Percentiles rank a stretch among this genome's conserved stretches.
Conservation (phyloP, 2,888 invertebrate genomes). For the Trissolcus japonicus region DNA sequence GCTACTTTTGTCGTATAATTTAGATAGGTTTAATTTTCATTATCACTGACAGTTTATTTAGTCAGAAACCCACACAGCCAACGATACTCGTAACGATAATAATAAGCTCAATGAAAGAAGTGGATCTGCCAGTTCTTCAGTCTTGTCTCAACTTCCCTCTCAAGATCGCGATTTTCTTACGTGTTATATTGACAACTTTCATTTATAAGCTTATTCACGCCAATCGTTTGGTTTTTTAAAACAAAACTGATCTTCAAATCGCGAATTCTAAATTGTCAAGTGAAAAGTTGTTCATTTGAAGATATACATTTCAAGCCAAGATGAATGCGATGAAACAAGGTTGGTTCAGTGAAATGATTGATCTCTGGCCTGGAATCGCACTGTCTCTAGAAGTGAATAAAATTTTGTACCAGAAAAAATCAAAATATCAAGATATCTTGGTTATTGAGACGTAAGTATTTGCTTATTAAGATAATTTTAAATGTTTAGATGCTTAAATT, state of each 20-base stretch:
- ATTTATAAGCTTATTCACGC: not conserved
- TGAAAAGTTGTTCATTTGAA: not conserved
- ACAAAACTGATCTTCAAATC: too few species aligned
- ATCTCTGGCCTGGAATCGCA: slow-evolving; percentile 93
- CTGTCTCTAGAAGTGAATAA: slow-evolving; percentile 90
- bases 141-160: slow-evolving; percentile 28
- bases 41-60: slow-evolving; percentile 4
- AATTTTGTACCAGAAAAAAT: slow-evolving; percentile 86
- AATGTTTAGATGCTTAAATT: too few species aligned
- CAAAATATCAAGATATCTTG: slow-evolving; percentile 89
- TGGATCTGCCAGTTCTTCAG: slow-evolving; percentile 42
- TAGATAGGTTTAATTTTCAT: not conserved
- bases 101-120: slow-evolving; percentile 36
- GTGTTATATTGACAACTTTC: not conserved
- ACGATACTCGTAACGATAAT: slow-evolving; percentile 12
- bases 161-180: slow-evolving; percentile 14
- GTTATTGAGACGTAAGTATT: slow-evolving; percentile 86
- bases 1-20: too few species aligned
- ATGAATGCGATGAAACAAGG: slow-evolving; percentile 87
- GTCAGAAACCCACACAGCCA: not conserved
- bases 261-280: not conserved
- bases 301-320: slow-evolving; percentile 10
- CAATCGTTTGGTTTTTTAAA: too few species aligned
- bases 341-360: slow-evolving; percentile 96
- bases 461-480: not conserved